Evolutionary conservation across 2,113 vertebrate species (phyloP).

Genomic region (Pyrgilauda ruficollis): DNA sequence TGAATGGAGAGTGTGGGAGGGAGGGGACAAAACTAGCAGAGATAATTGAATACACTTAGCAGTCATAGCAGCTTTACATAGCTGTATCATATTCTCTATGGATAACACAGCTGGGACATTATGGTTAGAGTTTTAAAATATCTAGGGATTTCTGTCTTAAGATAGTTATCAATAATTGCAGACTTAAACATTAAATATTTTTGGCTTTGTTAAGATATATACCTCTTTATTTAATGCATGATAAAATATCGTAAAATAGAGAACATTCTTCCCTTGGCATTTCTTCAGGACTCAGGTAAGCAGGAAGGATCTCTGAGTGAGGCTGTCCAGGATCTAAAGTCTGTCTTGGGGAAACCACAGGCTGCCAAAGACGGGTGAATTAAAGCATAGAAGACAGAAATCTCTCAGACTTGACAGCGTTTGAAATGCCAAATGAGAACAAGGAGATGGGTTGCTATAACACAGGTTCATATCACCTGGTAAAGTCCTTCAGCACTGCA

Average conservation of each 20-base stretch:
- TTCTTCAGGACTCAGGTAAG: not conserved
- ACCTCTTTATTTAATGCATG: not conserved
- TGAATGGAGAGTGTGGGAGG: not conserved
- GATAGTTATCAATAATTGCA: not conserved
- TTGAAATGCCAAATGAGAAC: not conserved
- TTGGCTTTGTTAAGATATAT: not conserved
- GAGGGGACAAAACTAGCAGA: not conserved
- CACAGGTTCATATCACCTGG: not conserved
- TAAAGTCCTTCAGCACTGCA: not conserved
- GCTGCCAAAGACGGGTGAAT: not conserved
- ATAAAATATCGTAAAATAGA: not conserved
- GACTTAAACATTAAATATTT: not conserved
- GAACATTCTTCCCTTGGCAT: not conserved
- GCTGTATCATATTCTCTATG: not conserved
- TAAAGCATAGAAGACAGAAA: not conserved
- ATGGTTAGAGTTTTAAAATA: slow-evolving; percentile 10
- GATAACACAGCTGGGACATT: slow-evolving; percentile 24
- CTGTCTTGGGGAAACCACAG: not conserved
- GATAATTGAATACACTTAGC: slow-evolving; percentile 4
- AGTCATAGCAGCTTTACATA: slow-evolving; percentile 9
- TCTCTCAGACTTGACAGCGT: not conserved
- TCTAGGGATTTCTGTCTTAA: slow-evolving; percentile 18
- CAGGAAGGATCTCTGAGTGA: not conserved
- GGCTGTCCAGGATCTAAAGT: not conserved
- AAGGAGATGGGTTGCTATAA: not conserved